A percentile compares a stretch with the other conserved stretches of the same genome.
Conservation (phyloP, 2,888 invertebrate genomes). For the Neoscelio sp. region DNA sequence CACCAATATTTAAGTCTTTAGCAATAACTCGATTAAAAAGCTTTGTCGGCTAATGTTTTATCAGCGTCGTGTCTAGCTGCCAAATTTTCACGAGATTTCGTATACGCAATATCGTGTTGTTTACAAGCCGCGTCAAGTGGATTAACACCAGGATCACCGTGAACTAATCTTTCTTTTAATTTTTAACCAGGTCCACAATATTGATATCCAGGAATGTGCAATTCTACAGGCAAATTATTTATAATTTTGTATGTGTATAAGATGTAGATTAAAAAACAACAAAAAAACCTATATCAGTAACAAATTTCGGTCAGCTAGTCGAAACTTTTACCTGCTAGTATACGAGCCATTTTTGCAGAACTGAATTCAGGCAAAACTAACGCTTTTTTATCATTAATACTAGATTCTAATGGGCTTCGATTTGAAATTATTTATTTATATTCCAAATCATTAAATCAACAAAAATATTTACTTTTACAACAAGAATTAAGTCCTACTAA, state of each 20-base stretch:
- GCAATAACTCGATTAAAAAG: conserved; percentile 73
- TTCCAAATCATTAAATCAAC: conserved; percentile 66
- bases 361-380: conserved; percentile 80
- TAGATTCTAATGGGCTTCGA: conserved; percentile 75
- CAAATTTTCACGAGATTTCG: conserved; percentile 47
- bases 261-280: conserved; percentile 33
- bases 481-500: conserved; percentile 62
- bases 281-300: background rate
- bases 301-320: no score
- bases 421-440: conserved; percentile 80
- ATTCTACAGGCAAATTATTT: conserved; percentile 58
- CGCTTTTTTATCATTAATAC: conserved; percentile 74
- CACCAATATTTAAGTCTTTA: no score
- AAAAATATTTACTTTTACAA: conserved; percentile 73
- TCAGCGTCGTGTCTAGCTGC: no score
- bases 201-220: conserved; percentile 71
- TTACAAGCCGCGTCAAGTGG: conserved; percentile 70
- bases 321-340: conserved; percentile 21
- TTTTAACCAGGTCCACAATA: conserved; percentile 75
- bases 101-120: conserved; percentile 68
- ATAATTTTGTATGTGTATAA: conserved; percentile 5
- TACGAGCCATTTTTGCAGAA: conserved; percentile 74
- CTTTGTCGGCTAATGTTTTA: conserved; percentile 77
- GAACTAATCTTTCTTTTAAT: conserved; percentile 68
- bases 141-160: conserved; percentile 71